Percentiles rank a stretch among this genome's conserved stretches.
Evolutionary conservation across 2,113 vertebrate genomes (phyloP).

Genomic region (Rhinoderma darwinii): DNA sequence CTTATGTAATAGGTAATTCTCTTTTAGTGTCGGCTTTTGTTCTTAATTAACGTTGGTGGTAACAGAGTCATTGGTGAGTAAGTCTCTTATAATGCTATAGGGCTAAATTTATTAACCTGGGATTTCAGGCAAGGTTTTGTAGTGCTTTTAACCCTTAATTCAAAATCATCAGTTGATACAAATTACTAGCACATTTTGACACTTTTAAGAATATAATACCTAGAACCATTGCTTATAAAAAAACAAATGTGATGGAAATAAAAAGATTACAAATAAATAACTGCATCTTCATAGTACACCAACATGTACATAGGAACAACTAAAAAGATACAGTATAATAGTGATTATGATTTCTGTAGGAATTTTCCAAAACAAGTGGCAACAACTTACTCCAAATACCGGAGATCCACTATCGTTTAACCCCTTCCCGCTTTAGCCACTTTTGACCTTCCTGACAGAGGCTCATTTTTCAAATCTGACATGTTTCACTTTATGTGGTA

Average conservation of each 20-base stretch:
- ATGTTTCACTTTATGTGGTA: too few relatives aligned
- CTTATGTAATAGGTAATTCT: slow-evolving; percentile 22
- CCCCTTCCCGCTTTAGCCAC: too few relatives aligned
- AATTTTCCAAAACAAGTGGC: neutral
- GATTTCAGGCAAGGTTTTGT: slow-evolving; percentile 2
- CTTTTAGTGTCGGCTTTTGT: slow-evolving; percentile 5
- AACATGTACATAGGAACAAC: neutral
- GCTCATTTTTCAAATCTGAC: too few relatives aligned
- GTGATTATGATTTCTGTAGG: neutral
- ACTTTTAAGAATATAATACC: neutral
- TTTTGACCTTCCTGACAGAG: too few relatives aligned
- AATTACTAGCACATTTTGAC: neutral
- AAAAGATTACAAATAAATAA: too few relatives aligned
- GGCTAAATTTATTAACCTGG: slow-evolving; percentile 22
- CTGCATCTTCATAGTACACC: too few relatives aligned
- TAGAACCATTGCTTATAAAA: neutral
- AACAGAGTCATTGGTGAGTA: neutral
- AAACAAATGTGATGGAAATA: neutral
- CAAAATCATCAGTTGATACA: slow-evolving; percentile 11
- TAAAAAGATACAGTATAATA: neutral
- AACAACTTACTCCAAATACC: neutral
- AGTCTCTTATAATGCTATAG: slow-evolving; percentile 25
- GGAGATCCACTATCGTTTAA: neutral
- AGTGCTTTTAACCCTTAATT: slow-evolving; percentile 4
- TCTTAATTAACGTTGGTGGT: slow-evolving; percentile 3